Conservation (phyloP, 2,113 vertebrate species). For the Phyllostomus hastatus region DNA sequence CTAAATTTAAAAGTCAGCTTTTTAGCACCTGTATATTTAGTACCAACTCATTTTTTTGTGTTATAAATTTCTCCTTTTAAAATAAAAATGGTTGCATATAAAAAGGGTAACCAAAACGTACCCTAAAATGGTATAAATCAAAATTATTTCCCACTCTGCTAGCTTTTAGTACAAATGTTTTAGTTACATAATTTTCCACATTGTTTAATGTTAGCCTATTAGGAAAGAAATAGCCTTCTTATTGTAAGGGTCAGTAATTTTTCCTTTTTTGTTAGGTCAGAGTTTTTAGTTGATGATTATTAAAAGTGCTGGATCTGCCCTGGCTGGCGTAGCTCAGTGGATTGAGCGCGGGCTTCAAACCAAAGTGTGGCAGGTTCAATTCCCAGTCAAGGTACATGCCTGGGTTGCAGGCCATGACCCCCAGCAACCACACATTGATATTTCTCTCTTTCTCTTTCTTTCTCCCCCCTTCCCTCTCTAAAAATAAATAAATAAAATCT, state of each 20-base stretch:
- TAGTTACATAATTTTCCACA: not conserved
- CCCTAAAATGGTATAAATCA: not conserved
- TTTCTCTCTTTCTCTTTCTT: too few relatives aligned
- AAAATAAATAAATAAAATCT: too few relatives aligned
- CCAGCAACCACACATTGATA: too few relatives aligned
- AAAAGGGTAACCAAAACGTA: not conserved
- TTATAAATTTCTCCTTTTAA: not conserved
- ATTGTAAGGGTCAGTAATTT: not conserved
- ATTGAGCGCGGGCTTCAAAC: too few relatives aligned
- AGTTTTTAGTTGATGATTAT: not conserved
- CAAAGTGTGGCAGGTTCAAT: too few relatives aligned
- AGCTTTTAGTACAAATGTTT: not conserved
- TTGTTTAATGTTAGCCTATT: not conserved
- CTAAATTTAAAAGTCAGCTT: slow-evolving; percentile 6
- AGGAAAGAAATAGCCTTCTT: not conserved
- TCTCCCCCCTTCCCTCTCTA: too few relatives aligned
- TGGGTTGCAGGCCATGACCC: too few relatives aligned
- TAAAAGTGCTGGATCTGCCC: not conserved
- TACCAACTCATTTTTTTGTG: not conserved
- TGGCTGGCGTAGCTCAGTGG: too few relatives aligned
- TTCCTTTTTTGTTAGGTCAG: not conserved
- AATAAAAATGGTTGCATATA: not conserved
- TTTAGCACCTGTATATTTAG: not conserved
- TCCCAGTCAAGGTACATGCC: too few relatives aligned
- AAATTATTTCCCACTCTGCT: slow-evolving; percentile 33